Conservation (phyloP, 2,888 invertebrate species). For the Gerris lacustris region DNA sequence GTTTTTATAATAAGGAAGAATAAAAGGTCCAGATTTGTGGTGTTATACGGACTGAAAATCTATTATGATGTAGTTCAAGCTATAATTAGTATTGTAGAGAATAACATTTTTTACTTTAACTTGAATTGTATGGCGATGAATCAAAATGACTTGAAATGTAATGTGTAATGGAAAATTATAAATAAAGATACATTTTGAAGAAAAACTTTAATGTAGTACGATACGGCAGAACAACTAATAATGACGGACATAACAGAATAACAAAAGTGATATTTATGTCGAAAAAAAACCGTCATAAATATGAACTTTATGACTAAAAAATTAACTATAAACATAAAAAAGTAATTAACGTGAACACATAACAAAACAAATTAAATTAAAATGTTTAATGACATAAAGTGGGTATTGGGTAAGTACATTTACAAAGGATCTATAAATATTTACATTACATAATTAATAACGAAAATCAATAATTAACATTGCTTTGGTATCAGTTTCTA, state of each 20-base stretch:
- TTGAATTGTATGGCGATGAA: too few species aligned
- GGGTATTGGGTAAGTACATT: not conserved
- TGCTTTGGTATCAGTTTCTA: slow-evolving; percentile 25
- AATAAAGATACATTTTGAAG: too few species aligned
- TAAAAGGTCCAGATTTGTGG: too few species aligned
- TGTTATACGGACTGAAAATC: too few species aligned
- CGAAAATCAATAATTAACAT: slow-evolving; percentile 19
- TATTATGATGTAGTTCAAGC: too few species aligned
- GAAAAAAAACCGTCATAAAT: not conserved
- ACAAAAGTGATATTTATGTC: slow-evolving; percentile 15
- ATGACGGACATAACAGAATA: slow-evolving; percentile 17
- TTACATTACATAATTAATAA: slow-evolving; percentile 14
- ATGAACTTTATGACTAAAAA: not conserved
- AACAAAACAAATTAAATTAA: slow-evolving; percentile 5
- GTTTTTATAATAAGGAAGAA: too few species aligned
- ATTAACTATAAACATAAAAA: not conserved
- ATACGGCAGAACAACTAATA: not conserved
- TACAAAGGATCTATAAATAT: slow-evolving; percentile 16
- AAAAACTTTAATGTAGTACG: too few species aligned
- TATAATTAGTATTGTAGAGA: too few species aligned
- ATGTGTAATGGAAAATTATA: too few species aligned
- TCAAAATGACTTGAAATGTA: too few species aligned
- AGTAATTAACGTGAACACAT: not conserved
- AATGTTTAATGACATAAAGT: not conserved
- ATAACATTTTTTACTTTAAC: too few species aligned